phyloP scores from a whole-genome alignment of 1,140 invertebrate genomes.

The Saccostrea glomerata region DNA sequence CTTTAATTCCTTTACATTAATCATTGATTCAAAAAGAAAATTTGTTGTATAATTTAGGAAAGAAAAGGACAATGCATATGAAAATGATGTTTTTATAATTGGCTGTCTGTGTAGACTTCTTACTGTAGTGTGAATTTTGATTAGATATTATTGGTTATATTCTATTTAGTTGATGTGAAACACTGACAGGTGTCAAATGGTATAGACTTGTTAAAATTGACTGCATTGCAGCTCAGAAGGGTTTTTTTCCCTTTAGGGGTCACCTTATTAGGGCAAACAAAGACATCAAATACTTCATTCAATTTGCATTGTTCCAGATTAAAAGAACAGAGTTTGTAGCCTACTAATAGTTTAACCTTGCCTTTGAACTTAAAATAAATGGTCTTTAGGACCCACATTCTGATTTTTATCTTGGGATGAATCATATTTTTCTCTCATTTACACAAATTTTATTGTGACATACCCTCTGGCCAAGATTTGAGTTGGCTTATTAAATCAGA shows the following conservation, averaged over 20 bases:
- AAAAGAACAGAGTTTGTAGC: not conserved
- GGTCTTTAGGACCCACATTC: not conserved
- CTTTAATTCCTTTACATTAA: not conserved
- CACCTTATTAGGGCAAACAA: not conserved
- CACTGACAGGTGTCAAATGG: not conserved
- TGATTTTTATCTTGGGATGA: not conserved
- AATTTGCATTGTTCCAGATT: not conserved
- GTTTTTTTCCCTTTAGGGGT: too few relatives aligned
- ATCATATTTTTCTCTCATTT: not conserved
- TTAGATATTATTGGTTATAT: not conserved
- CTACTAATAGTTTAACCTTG: not conserved
- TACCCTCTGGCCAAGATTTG: not conserved
- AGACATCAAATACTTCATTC: not conserved
- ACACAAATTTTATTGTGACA: not conserved
- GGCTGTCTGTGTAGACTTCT: not conserved
- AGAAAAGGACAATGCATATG: not conserved
- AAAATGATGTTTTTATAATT: slow-evolving; percentile 6
- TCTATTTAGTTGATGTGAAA: not conserved
- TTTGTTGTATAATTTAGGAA: not conserved
- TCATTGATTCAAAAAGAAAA: not conserved
- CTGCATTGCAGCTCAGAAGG: too few relatives aligned
- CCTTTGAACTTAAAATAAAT: not conserved
- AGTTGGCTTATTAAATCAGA: not conserved
- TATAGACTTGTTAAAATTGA: not conserved
- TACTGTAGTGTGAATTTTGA: not conserved